Percentiles rank a stretch among this genome's conserved stretches.
phyloP scores from a whole-genome alignment of 2,888 invertebrate genomes.

The Deladenus siricidicola region DNA sequence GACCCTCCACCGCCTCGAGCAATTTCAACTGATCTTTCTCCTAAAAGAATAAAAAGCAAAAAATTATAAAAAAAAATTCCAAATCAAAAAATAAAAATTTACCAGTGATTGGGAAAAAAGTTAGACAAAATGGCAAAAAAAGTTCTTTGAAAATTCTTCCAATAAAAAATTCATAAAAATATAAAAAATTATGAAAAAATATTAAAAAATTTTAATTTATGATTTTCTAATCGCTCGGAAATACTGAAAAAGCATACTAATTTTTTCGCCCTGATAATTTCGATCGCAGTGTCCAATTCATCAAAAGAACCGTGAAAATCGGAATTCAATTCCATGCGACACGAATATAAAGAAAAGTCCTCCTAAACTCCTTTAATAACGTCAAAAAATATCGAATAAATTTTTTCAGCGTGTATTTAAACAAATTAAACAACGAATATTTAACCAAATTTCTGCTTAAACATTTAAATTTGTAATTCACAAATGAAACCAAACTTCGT shows the following conservation, averaged over 20 bases:
- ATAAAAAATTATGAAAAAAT: too few species aligned
- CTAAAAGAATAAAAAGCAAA: background rate
- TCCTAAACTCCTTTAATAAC: background rate
- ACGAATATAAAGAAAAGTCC: constrained; percentile 1
- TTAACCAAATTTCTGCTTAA: background rate
- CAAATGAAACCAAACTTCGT: constrained; percentile 6
- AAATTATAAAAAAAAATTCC: too few species aligned
- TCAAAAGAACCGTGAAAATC: background rate
- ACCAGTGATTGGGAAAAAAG: too few species aligned
- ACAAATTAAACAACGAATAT: background rate
- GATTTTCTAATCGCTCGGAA: background rate
- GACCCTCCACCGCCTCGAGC: constrained; percentile 63
- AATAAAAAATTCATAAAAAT: too few species aligned
- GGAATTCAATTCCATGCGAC: background rate
- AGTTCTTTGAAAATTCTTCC: too few species aligned
- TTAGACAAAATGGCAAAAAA: too few species aligned
- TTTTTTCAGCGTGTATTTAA: background rate
- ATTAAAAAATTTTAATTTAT: too few species aligned
- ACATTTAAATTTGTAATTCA: background rate
- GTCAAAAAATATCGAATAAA: background rate
- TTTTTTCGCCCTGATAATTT: background rate
- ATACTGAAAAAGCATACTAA: background rate
- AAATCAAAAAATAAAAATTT: too few species aligned
- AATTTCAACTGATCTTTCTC: background rate
- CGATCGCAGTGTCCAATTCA: background rate